Conservation (phyloP, 2,888 invertebrate genomes). For the Dusona sp. region DNA sequence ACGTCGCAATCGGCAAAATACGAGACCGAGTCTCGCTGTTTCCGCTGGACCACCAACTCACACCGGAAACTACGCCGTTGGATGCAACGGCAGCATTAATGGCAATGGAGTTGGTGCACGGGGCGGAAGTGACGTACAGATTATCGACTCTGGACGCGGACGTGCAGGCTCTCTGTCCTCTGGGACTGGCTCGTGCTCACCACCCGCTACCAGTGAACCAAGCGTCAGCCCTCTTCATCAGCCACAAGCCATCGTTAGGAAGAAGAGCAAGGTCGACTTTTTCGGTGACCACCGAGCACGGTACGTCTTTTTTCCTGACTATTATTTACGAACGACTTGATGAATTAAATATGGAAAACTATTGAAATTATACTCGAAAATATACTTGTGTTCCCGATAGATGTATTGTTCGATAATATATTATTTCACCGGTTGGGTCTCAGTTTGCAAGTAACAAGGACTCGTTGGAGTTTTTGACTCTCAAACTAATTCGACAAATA, state of each 20-base stretch:
- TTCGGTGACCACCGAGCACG: slow-evolving; percentile 91
- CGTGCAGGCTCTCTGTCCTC: slow-evolving; percentile 92
- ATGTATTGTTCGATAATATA: background rate
- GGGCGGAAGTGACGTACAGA: slow-evolving; percentile 76
- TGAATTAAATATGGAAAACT: background rate
- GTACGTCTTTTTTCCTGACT: slow-evolving; percentile 86
- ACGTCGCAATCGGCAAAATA: slow-evolving; percentile 89
- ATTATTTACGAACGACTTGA: background rate
- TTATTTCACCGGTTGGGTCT: background rate
- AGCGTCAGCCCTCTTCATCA: slow-evolving; percentile 90
- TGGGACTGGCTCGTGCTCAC: slow-evolving; percentile 92
- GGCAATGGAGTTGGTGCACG: slow-evolving; percentile 39
- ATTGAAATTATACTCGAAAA: background rate
- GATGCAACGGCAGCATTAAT: slow-evolving; percentile 69
- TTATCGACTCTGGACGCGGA: slow-evolving; percentile 85
- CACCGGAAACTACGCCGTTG: slow-evolving; percentile 80
- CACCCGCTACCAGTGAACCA: slow-evolving; percentile 92
- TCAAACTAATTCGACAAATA: slow-evolving; percentile 18
- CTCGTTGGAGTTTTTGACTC: background rate
- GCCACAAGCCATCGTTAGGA: slow-evolving; percentile 87
- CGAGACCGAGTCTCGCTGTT: slow-evolving; percentile 87
- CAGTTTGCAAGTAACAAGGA: background rate
- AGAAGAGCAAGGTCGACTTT: slow-evolving; percentile 92
- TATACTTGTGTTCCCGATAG: background rate
- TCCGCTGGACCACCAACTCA: slow-evolving; percentile 85